Evolutionary conservation across 2,113 vertebrate species (phyloP).

Genomic region (Chionodraco myersi): DNA sequence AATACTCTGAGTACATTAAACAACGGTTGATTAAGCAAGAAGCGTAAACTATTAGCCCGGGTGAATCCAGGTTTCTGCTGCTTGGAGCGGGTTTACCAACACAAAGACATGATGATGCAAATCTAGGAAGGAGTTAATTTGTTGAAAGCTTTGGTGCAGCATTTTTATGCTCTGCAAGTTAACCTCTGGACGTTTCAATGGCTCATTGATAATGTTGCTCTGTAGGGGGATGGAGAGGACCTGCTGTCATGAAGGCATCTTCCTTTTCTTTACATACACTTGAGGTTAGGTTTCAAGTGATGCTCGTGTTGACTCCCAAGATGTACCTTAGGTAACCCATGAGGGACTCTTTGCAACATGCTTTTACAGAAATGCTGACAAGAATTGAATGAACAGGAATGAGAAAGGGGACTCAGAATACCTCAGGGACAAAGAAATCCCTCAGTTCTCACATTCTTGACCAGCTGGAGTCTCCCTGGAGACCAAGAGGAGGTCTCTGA

Average conservation of each 20-base stretch:
- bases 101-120: constrained; percentile 38
- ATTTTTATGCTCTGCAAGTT: constrained; percentile 1
- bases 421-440: constrained; percentile 55
- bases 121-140: constrained; percentile 41
- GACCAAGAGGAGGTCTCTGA: constrained; percentile 48
- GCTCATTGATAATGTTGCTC: not conserved
- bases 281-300: not conserved
- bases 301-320: not conserved
- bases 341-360: not conserved
- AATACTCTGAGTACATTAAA: constrained; percentile 29
- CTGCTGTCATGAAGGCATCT: not conserved
- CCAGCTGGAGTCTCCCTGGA: constrained; percentile 61
- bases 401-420: constrained; percentile 37
- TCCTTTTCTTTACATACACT: not conserved
- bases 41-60: constrained; percentile 17
- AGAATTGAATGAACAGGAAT: constrained; percentile 26
- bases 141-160: constrained; percentile 34
- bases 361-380: constrained; percentile 45
- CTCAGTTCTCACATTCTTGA: constrained; percentile 55
- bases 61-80: constrained; percentile 45
- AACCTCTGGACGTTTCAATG: not conserved
- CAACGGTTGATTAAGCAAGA: constrained; percentile 42
- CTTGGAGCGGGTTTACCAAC: not conserved
- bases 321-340: not conserved
- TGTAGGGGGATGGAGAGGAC: not conserved